These are phyloP conservation scores for Varanus salvator DNA, from an alignment of 2,113 vertebrate genomes.

Conservation along the genomic window DNA sequence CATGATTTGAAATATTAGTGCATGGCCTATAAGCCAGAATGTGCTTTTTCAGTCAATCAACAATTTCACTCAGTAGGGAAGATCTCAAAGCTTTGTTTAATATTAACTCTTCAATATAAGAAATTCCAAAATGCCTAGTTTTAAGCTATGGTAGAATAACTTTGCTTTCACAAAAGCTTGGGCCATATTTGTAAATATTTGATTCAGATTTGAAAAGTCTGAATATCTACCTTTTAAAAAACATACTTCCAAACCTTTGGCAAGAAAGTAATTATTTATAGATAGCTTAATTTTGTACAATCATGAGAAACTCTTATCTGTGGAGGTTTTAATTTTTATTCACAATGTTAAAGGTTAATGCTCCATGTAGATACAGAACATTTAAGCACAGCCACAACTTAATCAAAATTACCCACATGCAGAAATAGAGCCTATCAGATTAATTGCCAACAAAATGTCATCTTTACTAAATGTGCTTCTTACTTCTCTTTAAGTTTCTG, in stretches of 20 bases:
- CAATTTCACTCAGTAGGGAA: neutral
- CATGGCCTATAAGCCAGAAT: neutral
- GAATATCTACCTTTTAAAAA: conserved; percentile 27
- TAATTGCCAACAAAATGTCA: conserved; percentile 30
- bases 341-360: conserved; percentile 28
- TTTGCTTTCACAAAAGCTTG: neutral
- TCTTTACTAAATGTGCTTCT: conserved; percentile 6
- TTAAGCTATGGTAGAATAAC: neutral
- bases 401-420: conserved; percentile 29
- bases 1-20: no score
- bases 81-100: neutral
- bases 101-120: neutral
- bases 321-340: neutral
- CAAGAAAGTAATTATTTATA: rapidly evolving
- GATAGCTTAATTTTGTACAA: neutral
- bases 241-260: conserved; percentile 50
- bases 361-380: conserved; percentile 13
- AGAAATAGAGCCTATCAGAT: neutral
- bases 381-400: conserved; percentile 35
- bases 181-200: conserved; percentile 11
- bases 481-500: conserved; percentile 12
- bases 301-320: neutral
- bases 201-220: neutral
- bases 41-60: neutral
- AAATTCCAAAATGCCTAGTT: neutral